phyloP scores from a whole-genome alignment of 2,888 invertebrate genomes.

The Punctoribates punctum region DNA sequence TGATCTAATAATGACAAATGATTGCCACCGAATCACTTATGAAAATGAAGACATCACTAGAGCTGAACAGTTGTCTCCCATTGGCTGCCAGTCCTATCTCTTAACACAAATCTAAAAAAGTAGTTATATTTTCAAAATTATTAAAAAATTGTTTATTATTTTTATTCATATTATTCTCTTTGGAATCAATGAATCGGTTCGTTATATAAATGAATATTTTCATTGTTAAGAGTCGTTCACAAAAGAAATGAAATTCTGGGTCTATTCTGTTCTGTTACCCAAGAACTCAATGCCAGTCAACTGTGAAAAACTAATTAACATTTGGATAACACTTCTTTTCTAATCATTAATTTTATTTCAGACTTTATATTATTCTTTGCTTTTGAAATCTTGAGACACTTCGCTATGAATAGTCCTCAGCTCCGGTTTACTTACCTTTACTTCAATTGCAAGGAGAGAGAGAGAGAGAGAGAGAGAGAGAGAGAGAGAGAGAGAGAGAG shows the following conservation, averaged over 20 bases:
- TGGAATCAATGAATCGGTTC: no score
- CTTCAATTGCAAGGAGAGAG: neutral
- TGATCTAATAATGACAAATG: conserved; percentile 22
- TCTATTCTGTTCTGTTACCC: no score
- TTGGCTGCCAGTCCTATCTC: neutral
- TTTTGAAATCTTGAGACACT: neutral
- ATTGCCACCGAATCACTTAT: conserved; percentile 23
- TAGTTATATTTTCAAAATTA: no score
- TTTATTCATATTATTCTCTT: no score
- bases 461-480: conserved; percentile 16
- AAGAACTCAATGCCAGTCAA: neutral
- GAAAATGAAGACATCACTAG: conserved; percentile 8
- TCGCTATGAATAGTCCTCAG: neutral
- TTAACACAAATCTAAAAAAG: no score
- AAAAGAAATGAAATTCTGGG: no score
- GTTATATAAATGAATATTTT: no score
- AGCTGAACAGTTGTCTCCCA: neutral
- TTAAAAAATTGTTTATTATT: no score
- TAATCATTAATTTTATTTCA: neutral
- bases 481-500: conserved; percentile 22
- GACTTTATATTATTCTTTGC: neutral
- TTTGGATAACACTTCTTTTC: neutral
- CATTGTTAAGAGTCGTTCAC: no score
- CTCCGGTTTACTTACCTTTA: conserved; percentile 7
- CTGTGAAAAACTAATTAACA: conserved; percentile 11